Percentiles rank a stretch among this genome's conserved stretches.
Evolutionary conservation across 2,797 vertebrate genomes (phyloP).

Genomic region (Scolopax rusticola): DNA sequence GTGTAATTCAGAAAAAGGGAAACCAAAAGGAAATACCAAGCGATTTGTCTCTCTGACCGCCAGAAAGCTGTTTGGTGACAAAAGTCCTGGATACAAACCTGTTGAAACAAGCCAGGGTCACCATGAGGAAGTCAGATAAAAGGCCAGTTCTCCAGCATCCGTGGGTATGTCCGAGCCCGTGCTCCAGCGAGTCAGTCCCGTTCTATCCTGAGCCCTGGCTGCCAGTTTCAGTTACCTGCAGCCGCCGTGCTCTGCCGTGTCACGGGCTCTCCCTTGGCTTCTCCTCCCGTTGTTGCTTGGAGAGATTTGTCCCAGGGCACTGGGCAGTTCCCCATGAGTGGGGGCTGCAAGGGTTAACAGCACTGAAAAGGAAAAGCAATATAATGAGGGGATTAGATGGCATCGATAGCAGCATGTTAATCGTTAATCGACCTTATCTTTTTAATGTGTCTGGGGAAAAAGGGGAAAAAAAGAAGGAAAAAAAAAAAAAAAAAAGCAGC

Average conservation of each 20-base stretch:
- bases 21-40: neutral
- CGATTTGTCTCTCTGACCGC: neutral
- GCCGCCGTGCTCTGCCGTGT: rapidly evolving
- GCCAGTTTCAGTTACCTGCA: neutral
- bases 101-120: neutral
- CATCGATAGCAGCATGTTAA: neutral
- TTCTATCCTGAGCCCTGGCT: rapidly evolving
- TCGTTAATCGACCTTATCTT: neutral
- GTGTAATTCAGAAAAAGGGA: neutral
- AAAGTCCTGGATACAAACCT: neutral
- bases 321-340: neutral
- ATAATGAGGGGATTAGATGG: neutral
- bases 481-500: neutral
- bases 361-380: neutral
- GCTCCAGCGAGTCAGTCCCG: neutral
- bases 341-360: neutral
- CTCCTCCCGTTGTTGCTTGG: neutral
- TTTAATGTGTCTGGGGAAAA: neutral
- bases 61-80: neutral
- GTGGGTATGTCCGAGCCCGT: neutral
- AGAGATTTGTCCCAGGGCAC: rapidly evolving
- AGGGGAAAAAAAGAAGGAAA: too few relatives aligned
- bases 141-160: neutral
- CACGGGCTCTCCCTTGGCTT: neutral
- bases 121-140: neutral